phyloP scores from a whole-genome alignment of 2,797 vertebrate species.

The Vultur gryphus region DNA sequence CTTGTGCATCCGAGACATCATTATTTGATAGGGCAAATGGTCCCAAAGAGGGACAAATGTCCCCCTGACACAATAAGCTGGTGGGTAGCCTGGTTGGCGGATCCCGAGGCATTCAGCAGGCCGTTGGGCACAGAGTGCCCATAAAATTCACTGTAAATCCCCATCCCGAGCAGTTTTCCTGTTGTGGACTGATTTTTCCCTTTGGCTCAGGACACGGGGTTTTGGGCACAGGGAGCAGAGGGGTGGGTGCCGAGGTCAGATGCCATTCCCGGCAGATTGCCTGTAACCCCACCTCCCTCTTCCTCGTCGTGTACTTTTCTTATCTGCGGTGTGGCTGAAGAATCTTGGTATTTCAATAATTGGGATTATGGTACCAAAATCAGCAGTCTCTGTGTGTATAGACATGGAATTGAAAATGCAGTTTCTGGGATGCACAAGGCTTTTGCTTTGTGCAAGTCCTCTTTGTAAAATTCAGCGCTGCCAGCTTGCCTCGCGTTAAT shows the following conservation, averaged over 20 bases:
- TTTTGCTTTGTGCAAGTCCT: background rate
- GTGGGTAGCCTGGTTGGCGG: background rate
- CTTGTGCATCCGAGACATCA: rapidly evolving
- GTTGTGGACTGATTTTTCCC: rapidly evolving
- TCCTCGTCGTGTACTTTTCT: rapidly evolving
- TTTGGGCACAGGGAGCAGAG: rapidly evolving
- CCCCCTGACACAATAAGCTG: rapidly evolving
- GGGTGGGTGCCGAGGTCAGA: background rate
- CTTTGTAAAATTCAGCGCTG: rapidly evolving
- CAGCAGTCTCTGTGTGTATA: too few species aligned
- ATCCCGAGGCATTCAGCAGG: background rate
- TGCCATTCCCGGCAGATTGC: background rate
- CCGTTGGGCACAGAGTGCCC: rapidly evolving
- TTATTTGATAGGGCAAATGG: background rate
- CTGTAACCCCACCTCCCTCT: background rate
- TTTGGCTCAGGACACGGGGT: rapidly evolving
- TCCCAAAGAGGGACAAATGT: background rate
- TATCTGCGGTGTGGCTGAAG: rapidly evolving
- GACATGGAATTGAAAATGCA: background rate
- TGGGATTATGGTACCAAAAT: background rate
- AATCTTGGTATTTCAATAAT: background rate
- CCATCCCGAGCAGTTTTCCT: background rate
- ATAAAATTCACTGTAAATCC: background rate
- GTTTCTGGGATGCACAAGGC: background rate
- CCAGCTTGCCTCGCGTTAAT: background rate